Evolutionary conservation across 1,140 invertebrate species (phyloP).

Genomic region (Gyrodactylus salaris): DNA sequence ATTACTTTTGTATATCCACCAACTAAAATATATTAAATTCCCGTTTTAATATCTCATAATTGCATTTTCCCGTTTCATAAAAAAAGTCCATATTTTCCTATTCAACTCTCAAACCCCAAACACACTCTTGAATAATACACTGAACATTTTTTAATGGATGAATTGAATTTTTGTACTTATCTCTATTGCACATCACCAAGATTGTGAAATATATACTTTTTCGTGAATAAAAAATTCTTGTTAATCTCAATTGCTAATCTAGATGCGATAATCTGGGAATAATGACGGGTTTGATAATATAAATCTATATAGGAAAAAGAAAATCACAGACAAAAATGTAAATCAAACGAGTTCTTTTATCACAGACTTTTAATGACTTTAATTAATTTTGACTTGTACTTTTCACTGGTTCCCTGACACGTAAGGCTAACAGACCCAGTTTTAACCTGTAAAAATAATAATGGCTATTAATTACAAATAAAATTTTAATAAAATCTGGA

Average conservation of each 20-base stretch:
- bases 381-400: background rate
- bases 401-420: background rate
- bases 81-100: too few species aligned
- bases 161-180: background rate
- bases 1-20: too few species aligned
- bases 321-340: background rate
- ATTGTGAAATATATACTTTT: background rate
- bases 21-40: too few species aligned
- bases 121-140: background rate
- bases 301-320: background rate
- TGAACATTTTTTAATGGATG: background rate
- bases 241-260: background rate
- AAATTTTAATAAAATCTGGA: background rate
- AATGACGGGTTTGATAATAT: background rate
- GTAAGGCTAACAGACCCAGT: background rate
- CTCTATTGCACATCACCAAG: background rate
- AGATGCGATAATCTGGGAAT: too few species aligned
- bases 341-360: background rate
- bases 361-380: background rate
- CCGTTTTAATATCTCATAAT: too few species aligned
- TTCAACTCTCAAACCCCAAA: too few species aligned
- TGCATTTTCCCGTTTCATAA: too few species aligned
- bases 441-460: background rate
- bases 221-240: background rate
- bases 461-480: background rate